Base-by-base conservation (phyloP, 2,797 vertebrate species). In the Myotis pilosus region DNA sequence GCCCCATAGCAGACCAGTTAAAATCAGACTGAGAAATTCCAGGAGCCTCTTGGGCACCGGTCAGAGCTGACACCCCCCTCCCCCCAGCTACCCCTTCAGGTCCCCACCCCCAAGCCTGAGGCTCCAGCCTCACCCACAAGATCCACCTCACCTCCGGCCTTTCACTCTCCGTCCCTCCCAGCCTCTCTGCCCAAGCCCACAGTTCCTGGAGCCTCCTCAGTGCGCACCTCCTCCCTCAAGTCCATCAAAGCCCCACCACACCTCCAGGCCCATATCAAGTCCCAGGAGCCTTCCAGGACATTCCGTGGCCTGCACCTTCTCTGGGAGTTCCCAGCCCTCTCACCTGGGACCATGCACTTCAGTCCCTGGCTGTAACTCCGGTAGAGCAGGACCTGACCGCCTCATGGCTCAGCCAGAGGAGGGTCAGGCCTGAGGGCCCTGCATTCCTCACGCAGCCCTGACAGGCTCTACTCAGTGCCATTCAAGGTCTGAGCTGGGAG, bases 151-250 rank as follows among this genome's bases (percentile, higher is more conserved):
- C 53, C 6, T 22, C 44, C 2, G 9, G 75, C 62, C 33, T 78
- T 41, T 44, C 49, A 28, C 10, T 51, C 76, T 57, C 19, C 83
- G 36, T 72, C 36, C 49, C 33, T 41, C 33, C 47, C 55, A 79
- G 72, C 6, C 25, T 3, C 60, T 64, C 68, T 30, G 66, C 41
- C 49, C 53, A 62, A 66, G 75, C 22, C 55, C 33, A 68, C 3
- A 19, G 69, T 13, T 28, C 36, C 76, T 30, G 0, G 8, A 25
- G 5, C 44, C 10, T 71, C 41, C 89, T 36, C 25, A n/a, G 4
- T 11, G 20, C 0, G 0, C 7, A 38, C 23, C 23, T 23, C 64
- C 38, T 51, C 36, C 47, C 41, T 71, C 51, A 19, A 0, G 0
- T 15, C 57, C 49, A 30, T 44, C 49, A 23, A 60, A 30, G 41